Evolutionary conservation across 2,113 vertebrate genomes (phyloP).

Genomic region (Ornithorhynchus anatinus): DNA sequence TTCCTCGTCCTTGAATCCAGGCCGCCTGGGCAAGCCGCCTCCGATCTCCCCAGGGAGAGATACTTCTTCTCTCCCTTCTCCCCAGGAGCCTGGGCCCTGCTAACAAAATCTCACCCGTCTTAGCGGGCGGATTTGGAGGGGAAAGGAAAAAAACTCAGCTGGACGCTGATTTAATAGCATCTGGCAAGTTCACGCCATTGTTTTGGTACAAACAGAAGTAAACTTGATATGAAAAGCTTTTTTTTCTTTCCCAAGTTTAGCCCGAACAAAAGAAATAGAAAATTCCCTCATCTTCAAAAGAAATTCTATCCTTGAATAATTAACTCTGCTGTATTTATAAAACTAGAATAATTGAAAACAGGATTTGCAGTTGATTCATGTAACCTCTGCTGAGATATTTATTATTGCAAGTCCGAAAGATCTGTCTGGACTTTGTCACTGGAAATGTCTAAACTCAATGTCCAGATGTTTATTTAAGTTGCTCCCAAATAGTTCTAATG

Average conservation of each 20-base stretch:
- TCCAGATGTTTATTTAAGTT: conserved; percentile 88
- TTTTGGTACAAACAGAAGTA: conserved; percentile 76
- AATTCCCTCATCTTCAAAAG: conserved; percentile 84
- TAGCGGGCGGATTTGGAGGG: too few species aligned
- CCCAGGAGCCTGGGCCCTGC: too few species aligned
- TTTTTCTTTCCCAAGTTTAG: too few species aligned
- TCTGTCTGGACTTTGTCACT: conserved; percentile 90
- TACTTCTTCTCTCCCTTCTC: too few species aligned
- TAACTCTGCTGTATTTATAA: conserved; percentile 90
- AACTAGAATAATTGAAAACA: conserved; percentile 96
- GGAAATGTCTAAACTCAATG: conserved; percentile 84
- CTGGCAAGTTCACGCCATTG: conserved; percentile 71
- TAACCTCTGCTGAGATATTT: conserved; percentile 86
- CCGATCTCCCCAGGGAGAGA: too few species aligned
- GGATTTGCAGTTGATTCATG: conserved; percentile 87
- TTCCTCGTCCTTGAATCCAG: too few species aligned
- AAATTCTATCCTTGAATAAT: conserved; percentile 87
- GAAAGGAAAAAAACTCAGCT: conserved; percentile 59
- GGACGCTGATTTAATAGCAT: conserved; percentile 68
- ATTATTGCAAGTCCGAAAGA: conserved; percentile 89
- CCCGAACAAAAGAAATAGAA: conserved; percentile 74
- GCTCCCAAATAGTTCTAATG: conserved; percentile 84
- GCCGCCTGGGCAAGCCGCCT: too few species aligned
- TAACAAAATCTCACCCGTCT: too few species aligned
- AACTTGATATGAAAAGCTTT: conserved; percentile 75